Base-by-base conservation (phyloP, 2,888 invertebrate genomes). In the Eilema sororculum region DNA sequence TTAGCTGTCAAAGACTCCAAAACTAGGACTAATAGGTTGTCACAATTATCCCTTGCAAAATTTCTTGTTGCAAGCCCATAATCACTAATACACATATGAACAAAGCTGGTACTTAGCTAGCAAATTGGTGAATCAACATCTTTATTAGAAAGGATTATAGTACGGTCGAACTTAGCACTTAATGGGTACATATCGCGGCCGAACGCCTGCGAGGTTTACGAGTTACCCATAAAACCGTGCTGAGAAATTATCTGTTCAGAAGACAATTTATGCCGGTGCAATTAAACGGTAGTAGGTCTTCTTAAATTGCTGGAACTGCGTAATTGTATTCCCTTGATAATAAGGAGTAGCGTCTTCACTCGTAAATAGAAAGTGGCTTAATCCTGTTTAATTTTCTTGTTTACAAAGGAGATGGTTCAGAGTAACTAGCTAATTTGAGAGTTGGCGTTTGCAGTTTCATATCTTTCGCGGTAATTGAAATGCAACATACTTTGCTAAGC, bases 291-390 rank as follows among this genome's bases (percentile, higher is more conserved):
- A 85, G 87, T 90, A 90, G 88, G 91, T 91, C 91, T 92, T 86
- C 90, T 89, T 90, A 90, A 92, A 91, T 91, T 90, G 90, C 90
- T 90, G 87, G 87, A 85, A 90, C 88, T 90, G 90, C 87, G 90
- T 92, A 93, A 93, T 93, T 92, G 92, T 93, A 90, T 91, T 91
- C 86, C 72, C 85, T 85, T 85, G 87, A 90, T 91, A 91, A 89
- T 91, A 90, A 90, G 89, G 86, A 90, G 87, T 84, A 88, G 86
- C 88, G 86, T 86, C 87, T 90, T 89, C 89, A 88, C 87, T 91
- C 90, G 90, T 90, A 91, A 91, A 91, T 90, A 91, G 89, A 90
- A 91, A 89, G 86, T 86, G 82, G 73, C 85, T 91, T 90, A 87
- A 91, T 91, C 88, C 84, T 83, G 82, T 89, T 90, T 89, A 86